Evolutionary conservation across 64 coral and sea anemone genomes (phyloP).

Genomic region (Hydrozoanthus tunicans): DNA sequence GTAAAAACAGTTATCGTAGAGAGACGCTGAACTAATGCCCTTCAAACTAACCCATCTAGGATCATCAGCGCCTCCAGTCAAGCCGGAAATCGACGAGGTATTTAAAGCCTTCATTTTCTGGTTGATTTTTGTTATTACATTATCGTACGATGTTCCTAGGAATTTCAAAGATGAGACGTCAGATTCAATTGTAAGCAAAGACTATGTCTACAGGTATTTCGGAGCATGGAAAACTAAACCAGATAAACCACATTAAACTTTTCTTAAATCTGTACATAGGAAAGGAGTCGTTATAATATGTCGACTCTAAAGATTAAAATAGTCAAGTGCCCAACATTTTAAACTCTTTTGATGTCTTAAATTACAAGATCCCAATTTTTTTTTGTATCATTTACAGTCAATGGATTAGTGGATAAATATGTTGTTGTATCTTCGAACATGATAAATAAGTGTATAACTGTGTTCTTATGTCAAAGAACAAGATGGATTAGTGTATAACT

Average conservation of each 20-base stretch:
- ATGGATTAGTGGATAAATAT: constrained; percentile 33
- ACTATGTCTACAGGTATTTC: no score
- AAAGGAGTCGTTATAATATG: neutral
- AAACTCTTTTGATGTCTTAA: neutral
- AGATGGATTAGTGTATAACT: neutral
- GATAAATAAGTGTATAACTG: no score
- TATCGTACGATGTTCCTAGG: neutral
- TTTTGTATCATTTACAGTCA: constrained; percentile 54
- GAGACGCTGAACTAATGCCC: neutral
- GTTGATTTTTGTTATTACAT: neutral
- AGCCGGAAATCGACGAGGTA: constrained; percentile 85
- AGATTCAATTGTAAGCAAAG: no score
- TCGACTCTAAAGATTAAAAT: no score
- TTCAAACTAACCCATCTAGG: neutral
- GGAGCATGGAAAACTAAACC: no score
- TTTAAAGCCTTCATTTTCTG: neutral
- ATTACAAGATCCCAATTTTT: neutral
- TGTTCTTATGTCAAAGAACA: no score
- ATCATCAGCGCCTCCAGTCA: constrained; percentile 45
- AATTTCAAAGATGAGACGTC: no score
- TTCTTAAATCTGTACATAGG: no score
- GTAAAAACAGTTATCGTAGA: neutral
- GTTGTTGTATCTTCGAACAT: no score
- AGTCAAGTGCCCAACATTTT: neutral
- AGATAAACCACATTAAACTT: no score